Conservation (phyloP, 2,113 vertebrate genomes). For the Chunga burmeisteri region DNA sequence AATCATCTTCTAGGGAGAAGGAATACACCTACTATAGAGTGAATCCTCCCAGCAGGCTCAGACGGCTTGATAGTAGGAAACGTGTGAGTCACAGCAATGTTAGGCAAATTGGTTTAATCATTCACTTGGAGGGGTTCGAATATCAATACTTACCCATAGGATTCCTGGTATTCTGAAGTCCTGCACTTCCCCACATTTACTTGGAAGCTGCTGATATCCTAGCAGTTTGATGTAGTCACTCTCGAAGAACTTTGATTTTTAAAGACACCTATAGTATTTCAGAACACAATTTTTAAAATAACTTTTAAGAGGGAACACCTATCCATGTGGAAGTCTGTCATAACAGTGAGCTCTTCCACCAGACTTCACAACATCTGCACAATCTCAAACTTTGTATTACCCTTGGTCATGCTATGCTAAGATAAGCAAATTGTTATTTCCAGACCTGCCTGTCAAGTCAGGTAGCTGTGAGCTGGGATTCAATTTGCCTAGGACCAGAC, state of each 20-base stretch:
- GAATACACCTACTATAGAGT: neutral
- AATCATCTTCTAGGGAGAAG: neutral
- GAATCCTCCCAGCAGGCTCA: neutral
- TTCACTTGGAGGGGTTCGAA: neutral
- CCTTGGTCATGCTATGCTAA: neutral
- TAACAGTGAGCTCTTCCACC: neutral
- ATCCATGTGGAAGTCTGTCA: neutral
- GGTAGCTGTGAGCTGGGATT: neutral
- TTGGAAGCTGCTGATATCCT: neutral
- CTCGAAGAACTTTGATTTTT: neutral
- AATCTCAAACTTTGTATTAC: neutral
- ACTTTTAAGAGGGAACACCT: neutral
- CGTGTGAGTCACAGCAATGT: neutral
- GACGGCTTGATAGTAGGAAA: neutral
- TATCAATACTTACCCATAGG: neutral
- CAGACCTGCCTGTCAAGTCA: neutral
- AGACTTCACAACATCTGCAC: neutral
- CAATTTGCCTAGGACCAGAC: neutral
- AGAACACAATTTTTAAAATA: neutral
- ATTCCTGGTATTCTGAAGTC: neutral
- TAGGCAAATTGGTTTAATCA: neutral
- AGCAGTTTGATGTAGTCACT: neutral
- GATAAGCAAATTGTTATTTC: neutral
- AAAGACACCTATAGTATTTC: neutral
- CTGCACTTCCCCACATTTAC: neutral